Percentiles rank a stretch among this genome's conserved stretches.
phyloP scores from a whole-genome alignment of 2,888 invertebrate genomes.

The Sceliomorpha sp. region DNA sequence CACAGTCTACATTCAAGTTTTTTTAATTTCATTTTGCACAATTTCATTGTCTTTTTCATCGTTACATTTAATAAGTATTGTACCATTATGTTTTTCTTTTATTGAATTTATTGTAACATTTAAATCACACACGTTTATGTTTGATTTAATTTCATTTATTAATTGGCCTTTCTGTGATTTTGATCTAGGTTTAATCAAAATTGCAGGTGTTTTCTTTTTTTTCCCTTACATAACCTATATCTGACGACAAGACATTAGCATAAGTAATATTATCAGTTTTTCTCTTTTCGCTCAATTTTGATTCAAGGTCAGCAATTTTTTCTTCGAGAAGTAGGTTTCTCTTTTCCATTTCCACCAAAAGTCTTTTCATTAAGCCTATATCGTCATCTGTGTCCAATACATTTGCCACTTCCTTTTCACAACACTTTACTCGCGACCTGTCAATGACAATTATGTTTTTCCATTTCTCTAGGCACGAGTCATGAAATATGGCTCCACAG shows the following conservation, averaged over 20 bases:
- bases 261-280: constrained; percentile 6
- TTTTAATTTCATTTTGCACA: too few species aligned
- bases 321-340: constrained; percentile 11
- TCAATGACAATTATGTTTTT: neutral
- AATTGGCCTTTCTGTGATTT: neutral
- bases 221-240: neutral
- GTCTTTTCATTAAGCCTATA: neutral
- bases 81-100: constrained; percentile 11
- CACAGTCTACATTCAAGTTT: neutral
- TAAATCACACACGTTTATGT: constrained; percentile 15
- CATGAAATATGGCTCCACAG: constrained; percentile 4
- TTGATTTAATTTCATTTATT: constrained; percentile 6
- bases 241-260: constrained; percentile 1
- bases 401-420: too few species aligned
- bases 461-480: constrained; percentile 8
- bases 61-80: constrained; percentile 13
- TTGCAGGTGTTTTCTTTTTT: constrained; percentile 2
- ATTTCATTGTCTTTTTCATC: constrained; percentile 2
- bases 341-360: constrained; percentile 8
- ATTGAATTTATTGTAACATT: constrained; percentile 11
- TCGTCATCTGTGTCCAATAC: too few species aligned
- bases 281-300: neutral
- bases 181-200: constrained; percentile 5
- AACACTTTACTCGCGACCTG: neutral
- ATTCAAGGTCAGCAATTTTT: neutral